Conservation (phyloP, 1,140 invertebrate species). For the Atopsyche davidsoni region DNA sequence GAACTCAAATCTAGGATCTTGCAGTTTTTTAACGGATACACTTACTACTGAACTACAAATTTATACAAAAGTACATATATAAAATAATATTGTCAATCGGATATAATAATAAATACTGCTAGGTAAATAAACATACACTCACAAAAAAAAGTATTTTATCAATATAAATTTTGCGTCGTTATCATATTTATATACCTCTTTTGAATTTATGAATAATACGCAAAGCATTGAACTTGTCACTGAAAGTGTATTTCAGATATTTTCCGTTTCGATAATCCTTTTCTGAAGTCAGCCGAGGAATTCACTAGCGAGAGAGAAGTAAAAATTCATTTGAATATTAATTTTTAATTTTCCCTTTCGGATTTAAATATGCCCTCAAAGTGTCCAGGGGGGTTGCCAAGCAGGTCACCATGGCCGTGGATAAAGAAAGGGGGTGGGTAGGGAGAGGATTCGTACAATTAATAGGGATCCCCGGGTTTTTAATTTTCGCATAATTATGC, state of each 20-base stretch:
- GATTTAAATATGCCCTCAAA: conserved; percentile 7
- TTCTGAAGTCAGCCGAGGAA: neutral
- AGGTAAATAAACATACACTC: no score
- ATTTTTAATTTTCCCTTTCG: conserved; percentile 8
- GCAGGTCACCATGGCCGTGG: conserved; percentile 16
- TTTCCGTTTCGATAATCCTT: neutral
- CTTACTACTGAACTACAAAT: no score
- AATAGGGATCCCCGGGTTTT: conserved; percentile 25
- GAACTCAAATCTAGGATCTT: no score
- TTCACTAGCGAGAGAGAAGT: conserved; percentile 3
- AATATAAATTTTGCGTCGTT: no score
- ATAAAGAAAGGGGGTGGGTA: conserved; percentile 2
- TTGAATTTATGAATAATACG: neutral
- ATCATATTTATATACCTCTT: conserved; percentile 8
- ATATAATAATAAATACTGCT: no score
- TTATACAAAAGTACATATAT: no score
- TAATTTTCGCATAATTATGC: conserved; percentile 23
- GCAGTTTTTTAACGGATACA: no score
- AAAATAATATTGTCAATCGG: no score
- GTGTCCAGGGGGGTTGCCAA: conserved; percentile 14
- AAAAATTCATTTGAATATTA: conserved; percentile 17
- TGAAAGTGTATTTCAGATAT: neutral
- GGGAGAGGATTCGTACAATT: conserved; percentile 15
- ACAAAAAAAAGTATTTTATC: no score
- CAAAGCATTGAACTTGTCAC: neutral